phyloP scores from a whole-genome alignment of 1,140 invertebrate species.

The Charaxes varanes region DNA sequence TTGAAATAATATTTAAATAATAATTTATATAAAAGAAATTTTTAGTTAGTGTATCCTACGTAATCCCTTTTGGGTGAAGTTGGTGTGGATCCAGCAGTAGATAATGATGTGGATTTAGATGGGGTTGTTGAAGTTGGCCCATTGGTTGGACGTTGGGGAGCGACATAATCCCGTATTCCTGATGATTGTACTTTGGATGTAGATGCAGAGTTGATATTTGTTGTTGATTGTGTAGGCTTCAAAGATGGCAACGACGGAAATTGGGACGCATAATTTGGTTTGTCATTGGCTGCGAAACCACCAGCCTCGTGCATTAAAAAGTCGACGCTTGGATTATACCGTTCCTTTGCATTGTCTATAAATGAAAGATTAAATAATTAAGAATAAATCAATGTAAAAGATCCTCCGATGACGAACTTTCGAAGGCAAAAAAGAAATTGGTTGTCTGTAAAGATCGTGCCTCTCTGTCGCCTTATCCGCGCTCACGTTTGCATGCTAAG shows the following conservation, averaged over 20 bases:
- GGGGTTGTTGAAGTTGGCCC: constrained; percentile 6
- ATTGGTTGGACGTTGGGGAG: constrained; percentile 23
- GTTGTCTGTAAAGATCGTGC: no score
- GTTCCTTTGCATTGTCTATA: constrained; percentile 34
- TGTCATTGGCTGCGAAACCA: constrained; percentile 19
- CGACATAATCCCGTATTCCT: constrained; percentile 45
- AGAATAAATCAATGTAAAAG: neutral
- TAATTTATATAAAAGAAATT: no score
- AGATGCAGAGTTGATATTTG: constrained; percentile 13
- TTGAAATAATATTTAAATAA: no score
- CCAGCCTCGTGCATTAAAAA: constrained; percentile 58
- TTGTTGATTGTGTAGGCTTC: constrained; percentile 23
- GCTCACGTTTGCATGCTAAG: no score
- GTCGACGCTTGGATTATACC: constrained; percentile 44
- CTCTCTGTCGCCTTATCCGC: no score
- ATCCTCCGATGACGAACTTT: neutral
- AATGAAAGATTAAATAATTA: constrained; percentile 14
- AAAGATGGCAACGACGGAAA: constrained; percentile 35
- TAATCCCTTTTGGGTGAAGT: constrained; percentile 32
- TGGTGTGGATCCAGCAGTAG: constrained; percentile 2
- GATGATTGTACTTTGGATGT: constrained; percentile 23
- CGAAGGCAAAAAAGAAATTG: no score
- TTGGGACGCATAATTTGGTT: constrained; percentile 34
- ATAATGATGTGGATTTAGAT: constrained; percentile 10
- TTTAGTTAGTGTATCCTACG: no score